A percentile compares a stretch with the other conserved stretches of the same genome.
Evolutionary conservation across 2,113 vertebrate species (phyloP).

Genomic region (Varanus salvator): DNA sequence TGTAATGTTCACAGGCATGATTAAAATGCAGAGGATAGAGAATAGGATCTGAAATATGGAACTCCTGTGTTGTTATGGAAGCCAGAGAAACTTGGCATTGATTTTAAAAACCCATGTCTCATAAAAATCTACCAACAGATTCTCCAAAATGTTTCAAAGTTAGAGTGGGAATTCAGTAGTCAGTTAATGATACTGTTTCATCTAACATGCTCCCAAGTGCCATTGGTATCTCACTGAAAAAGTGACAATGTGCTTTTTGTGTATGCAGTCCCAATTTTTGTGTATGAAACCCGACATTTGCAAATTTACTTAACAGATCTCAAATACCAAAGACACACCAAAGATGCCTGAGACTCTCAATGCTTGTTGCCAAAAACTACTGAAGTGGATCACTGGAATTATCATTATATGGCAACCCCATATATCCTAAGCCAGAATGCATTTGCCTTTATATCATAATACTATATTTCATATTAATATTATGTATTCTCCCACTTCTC

Average conservation of each 20-base stretch:
- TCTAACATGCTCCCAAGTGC: background rate
- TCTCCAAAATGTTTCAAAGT: background rate
- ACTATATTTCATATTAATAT: background rate
- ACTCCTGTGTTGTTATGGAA: background rate
- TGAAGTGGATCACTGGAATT: background rate
- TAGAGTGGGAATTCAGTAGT: background rate
- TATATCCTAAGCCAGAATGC: background rate
- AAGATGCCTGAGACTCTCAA: background rate
- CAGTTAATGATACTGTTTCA: background rate
- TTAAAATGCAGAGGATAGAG: background rate
- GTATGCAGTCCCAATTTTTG: background rate
- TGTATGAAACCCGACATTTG: background rate
- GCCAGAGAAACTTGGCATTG: background rate
- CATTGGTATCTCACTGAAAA: background rate
- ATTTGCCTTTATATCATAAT: background rate
- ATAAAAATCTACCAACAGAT: background rate
- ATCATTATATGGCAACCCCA: background rate
- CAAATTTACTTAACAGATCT: background rate
- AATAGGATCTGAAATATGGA: background rate
- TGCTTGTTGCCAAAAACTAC: background rate
- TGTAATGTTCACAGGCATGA: background rate
- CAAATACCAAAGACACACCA: background rate
- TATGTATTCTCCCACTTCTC: background rate
- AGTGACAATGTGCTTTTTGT: background rate
- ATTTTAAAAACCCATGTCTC: background rate